A percentile compares a stretch with the other conserved stretches of the same genome.
Conservation (phyloP, 2,888 invertebrate species). For the Tachystola acroxantha region DNA sequence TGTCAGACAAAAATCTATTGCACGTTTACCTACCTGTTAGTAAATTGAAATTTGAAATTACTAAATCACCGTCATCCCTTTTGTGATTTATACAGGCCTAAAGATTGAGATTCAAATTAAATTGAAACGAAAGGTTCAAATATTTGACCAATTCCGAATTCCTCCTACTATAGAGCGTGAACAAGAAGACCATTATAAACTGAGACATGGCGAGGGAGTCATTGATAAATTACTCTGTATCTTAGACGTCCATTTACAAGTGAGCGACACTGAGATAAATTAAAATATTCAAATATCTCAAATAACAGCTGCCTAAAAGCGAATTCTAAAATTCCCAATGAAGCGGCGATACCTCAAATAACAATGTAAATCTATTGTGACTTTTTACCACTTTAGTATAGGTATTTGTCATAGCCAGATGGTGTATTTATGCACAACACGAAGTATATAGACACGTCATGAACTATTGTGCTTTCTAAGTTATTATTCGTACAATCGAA, state of each 20-base stretch:
- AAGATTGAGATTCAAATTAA: background rate
- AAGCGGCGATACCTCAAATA: too few species aligned
- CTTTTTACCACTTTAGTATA: too few species aligned
- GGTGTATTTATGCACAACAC: too few species aligned
- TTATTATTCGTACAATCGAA: too few species aligned
- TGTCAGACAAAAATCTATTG: too few species aligned
- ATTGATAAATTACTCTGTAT: slow-evolving; percentile 5
- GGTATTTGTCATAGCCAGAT: too few species aligned
- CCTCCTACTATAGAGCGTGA: background rate
- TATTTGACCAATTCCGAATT: background rate
- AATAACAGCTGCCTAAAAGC: too few species aligned
- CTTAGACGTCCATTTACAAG: background rate
- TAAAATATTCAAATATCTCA: background rate
- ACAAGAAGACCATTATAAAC: background rate
- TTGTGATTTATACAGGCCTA: background rate
- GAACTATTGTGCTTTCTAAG: too few species aligned
- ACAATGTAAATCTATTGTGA: too few species aligned
- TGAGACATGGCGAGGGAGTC: background rate
- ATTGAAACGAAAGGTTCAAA: background rate
- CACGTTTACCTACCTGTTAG: too few species aligned
- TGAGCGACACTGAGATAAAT: background rate
- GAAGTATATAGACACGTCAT: too few species aligned
- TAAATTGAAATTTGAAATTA: background rate
- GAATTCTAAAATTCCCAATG: too few species aligned
- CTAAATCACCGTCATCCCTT: background rate